Conservation (phyloP, 2,888 invertebrate genomes). For the Eilema depressum region DNA sequence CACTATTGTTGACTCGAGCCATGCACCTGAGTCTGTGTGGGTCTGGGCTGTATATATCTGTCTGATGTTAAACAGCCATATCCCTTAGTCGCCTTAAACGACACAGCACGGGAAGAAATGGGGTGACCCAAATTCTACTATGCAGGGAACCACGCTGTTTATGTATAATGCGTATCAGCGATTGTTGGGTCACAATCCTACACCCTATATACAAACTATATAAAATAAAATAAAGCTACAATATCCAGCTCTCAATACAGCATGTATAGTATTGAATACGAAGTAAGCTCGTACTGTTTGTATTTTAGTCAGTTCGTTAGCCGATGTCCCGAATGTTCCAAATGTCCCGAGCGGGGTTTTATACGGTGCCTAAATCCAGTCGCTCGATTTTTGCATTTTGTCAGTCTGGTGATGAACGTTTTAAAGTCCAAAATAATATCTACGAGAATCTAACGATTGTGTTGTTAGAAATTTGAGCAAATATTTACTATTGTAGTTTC, state of each 20-base stretch:
- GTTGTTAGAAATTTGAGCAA: not conserved
- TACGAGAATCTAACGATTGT: not conserved
- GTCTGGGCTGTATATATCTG: no score
- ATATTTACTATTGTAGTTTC: not conserved
- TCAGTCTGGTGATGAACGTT: not conserved
- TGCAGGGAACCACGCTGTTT: no score
- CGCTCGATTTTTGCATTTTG: not conserved
- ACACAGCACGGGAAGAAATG: no score
- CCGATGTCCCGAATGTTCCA: not conserved
- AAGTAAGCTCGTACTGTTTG: not conserved
- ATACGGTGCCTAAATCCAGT: not conserved
- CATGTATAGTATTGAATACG: not conserved
- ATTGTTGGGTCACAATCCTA: no score
- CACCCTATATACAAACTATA: no score
- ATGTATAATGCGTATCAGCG: no score
- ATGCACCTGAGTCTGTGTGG: no score
- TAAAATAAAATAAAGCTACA: not conserved
- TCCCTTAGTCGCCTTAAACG: no score
- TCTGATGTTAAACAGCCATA: no score
- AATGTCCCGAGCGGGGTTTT: not conserved
- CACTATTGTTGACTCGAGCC: no score
- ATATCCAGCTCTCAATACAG: not conserved
- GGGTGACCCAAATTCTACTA: no score
- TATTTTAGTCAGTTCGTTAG: slow-evolving; percentile 4
- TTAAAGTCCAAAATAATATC: not conserved